A percentile compares a stretch with the other conserved stretches of the same genome.
Conservation (phyloP, 2,113 vertebrate species). For the Cyrtonyx montezumae region DNA sequence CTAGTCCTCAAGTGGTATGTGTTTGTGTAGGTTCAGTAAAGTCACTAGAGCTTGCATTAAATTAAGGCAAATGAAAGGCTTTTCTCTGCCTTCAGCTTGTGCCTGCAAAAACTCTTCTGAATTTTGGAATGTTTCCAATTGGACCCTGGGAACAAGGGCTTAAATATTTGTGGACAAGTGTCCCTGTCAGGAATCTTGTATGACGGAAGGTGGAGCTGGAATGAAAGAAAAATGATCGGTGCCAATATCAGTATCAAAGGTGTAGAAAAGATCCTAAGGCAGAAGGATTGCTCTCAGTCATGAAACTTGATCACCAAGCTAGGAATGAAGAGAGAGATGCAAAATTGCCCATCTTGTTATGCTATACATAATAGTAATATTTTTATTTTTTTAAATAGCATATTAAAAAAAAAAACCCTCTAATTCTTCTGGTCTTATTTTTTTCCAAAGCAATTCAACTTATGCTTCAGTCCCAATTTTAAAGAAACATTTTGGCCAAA, state of each 20-base stretch:
- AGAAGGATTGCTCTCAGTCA: not conserved
- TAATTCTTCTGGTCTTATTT: not conserved
- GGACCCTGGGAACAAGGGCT: not conserved
- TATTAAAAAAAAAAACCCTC: too few relatives aligned
- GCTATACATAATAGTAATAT: not conserved
- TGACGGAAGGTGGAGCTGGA: not conserved
- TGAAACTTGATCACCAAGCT: not conserved
- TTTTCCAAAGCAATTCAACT: not conserved
- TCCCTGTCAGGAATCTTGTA: not conserved
- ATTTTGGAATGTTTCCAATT: not conserved
- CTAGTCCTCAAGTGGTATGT: not conserved
- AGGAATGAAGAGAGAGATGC: not conserved
- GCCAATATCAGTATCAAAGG: not conserved
- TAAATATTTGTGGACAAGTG: not conserved
- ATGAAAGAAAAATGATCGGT: not conserved
- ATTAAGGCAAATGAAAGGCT: not conserved
- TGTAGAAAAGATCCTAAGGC: not conserved
- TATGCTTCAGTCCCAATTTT: not conserved
- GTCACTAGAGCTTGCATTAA: not conserved
- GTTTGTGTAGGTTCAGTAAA: not conserved
- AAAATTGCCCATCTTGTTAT: not conserved
- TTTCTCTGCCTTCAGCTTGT: not conserved
- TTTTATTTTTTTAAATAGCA: too few relatives aligned
- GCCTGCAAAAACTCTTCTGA: not conserved
- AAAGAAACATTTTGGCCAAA: not conserved